Evolutionary conservation across 2,888 invertebrate species (phyloP).

Genomic region (Trissolcus japonicus): DNA sequence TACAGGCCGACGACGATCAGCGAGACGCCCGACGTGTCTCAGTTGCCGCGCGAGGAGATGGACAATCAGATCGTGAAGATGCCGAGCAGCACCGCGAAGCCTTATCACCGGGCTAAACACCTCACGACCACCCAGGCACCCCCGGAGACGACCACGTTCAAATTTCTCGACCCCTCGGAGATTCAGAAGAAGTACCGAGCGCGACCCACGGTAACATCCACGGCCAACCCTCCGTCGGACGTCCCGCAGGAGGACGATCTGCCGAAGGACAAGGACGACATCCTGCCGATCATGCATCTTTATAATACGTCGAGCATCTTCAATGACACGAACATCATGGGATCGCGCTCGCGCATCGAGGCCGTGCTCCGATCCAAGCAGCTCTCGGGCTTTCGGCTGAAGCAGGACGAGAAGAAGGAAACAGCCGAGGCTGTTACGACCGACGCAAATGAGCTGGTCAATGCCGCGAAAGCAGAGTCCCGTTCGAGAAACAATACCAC

Average conservation of each 20-base stretch:
- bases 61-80: conserved; percentile 43
- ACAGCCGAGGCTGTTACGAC: conserved; percentile 33
- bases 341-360: conserved; percentile 46
- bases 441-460: conserved; percentile 42
- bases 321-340: conserved; percentile 63
- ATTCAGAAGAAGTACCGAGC: conserved; percentile 72
- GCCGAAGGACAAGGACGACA: conserved; percentile 70
- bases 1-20: background rate
- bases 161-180: conserved; percentile 69
- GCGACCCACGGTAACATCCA: conserved; percentile 21
- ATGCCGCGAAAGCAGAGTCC: conserved; percentile 38
- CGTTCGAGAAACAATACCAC: conserved; percentile 46
- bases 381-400: conserved; percentile 49
- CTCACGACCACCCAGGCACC: conserved; percentile 21
- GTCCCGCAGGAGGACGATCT: conserved; percentile 63
- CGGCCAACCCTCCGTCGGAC: conserved; percentile 28
- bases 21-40: conserved; percentile 3
- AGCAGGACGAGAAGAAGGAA: conserved; percentile 57
- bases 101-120: conserved; percentile 63
- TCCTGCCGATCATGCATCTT: conserved; percentile 73
- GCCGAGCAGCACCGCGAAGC: conserved; percentile 10
- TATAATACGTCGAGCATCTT: conserved; percentile 73
- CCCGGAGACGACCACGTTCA: conserved; percentile 12
- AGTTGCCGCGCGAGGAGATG: conserved; percentile 19
- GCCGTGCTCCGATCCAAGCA: conserved; percentile 42